Evolutionary conservation across 2,797 vertebrate species (phyloP), one percentile per base, ranked within the genome.

Genomic region (Echiichthys vipera): DNA sequence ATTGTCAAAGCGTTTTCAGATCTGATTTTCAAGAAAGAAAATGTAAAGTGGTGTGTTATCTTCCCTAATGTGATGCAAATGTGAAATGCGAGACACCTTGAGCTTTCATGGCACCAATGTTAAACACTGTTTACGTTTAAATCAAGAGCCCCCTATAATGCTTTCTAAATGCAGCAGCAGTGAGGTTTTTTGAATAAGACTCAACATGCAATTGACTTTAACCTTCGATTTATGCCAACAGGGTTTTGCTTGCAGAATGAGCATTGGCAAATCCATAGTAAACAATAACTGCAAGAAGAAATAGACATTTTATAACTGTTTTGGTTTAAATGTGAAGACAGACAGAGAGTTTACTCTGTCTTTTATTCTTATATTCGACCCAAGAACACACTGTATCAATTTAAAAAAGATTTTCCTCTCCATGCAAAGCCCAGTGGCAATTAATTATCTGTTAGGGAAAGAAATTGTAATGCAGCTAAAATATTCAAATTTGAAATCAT

Each of bases 41-140:
- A 80, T 78, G 76, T 70, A 84, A 86, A 81, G 64, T 25, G 45
- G 71, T 66, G 72, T 8, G 30, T 80, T 90, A 84, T 86, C 84
- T 83, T 74, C 74, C 71, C 74, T 83, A 77, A 86, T 84, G 84
- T 84, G 76, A 89, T 81, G 78, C 75, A 90, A 86, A 80, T 62
- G 65, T 83, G 76, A 90, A 85, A 80, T 54, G 63, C 46, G 61
- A 89, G 84, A 88, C 79, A 87, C 83, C 88, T 85, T 76, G 71
- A 80, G 84, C 76, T 78, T 74, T 80, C 77, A 83, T 80, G 66
- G 80, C 71, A 45, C 42, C 50, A 65, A 73, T 71, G 76, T 77
- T 74, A 78, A 83, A 85, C 67, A 71, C 81, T 78, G 79, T 86
- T 85, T 80, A 83, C 61, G 65, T 83, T 80, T 63, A 75, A 57